phyloP scores from a whole-genome alignment of 2,888 invertebrate species.

The Uropetala carovei region DNA sequence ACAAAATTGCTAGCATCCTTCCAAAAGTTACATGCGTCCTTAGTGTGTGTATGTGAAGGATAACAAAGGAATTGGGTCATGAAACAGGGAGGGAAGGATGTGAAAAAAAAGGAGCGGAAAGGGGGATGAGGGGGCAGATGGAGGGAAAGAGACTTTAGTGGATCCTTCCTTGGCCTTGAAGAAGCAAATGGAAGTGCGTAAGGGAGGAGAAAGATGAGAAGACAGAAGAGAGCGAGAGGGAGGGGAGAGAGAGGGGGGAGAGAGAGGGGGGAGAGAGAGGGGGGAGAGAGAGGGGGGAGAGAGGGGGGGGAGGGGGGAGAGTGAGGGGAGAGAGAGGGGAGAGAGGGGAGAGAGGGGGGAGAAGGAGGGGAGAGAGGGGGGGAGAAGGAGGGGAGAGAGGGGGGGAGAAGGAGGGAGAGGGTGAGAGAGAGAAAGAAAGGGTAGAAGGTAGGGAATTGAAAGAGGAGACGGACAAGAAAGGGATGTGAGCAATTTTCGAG shows the following conservation, averaged over 20 bases:
- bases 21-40: neutral
- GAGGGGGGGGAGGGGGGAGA: too few species aligned
- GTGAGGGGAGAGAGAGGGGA: neutral
- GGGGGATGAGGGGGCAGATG: neutral
- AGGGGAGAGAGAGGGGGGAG: too few species aligned
- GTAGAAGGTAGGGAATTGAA: neutral
- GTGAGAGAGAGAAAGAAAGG: neutral
- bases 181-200: neutral
- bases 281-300: too few species aligned
- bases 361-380: too few species aligned
- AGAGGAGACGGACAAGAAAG: neutral
- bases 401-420: neutral
- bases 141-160: neutral
- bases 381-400: too few species aligned
- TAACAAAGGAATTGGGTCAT: neutral
- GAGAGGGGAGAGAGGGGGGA: too few species aligned
- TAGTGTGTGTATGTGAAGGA: neutral
- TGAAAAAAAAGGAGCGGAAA: neutral
- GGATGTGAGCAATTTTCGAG: neutral
- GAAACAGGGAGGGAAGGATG: neutral
- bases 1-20: neutral
- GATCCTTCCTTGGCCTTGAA: neutral
- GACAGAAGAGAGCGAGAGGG: too few species aligned
- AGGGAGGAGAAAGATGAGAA: neutral
- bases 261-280: too few species aligned